Evolutionary conservation across 2,797 vertebrate genomes (phyloP), one percentile per base, ranked within the genome.

Genomic region (Cynopterus sphinx): DNA sequence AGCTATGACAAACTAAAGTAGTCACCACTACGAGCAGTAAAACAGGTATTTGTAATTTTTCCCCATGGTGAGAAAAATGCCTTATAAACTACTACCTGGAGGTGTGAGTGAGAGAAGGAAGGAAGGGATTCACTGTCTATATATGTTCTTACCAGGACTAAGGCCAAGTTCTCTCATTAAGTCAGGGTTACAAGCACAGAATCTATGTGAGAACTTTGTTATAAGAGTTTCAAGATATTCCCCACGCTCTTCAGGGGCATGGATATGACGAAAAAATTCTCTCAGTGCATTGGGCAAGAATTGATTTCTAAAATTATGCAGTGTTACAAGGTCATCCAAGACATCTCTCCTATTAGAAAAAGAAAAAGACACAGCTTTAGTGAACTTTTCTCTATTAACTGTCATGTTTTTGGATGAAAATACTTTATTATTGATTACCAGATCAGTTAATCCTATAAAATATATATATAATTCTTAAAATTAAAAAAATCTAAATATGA

Each of bases 291-390:
- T 99, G 96, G 99, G 99, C 78, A 99, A 99, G 98, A 99, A 99
- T 77, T 99, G 99, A 97, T 99, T 99, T 98, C 99, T 99, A 99
- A 99, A 99, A 98, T 99, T 99, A 98, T 99, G 99, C 96, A 99
- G 98, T 0, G 99, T 99, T 98, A 99, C 99, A 94, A 99, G 98
- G 98, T 99, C 99, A 88, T 99, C 99, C 98, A 99, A 98, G 92
- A 99, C 99, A 97, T 99, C 99, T 96, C 99, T 98, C 98, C 99
- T 99, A 97, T 74, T 74, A 81, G 83, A 31, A 97, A 94, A 83
- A 97, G 12, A 97, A 96, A 97, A 96, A 63, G 33, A 65, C 73
- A 61, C 6, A 90, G 6, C 26, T 97, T 97, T 93, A 87, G 28
- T 84, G 71, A 97, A 55, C 1, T 75, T n/a, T 97, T 97, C 49